Evolutionary conservation across 2,113 vertebrate species (phyloP).

Genomic region (Gymnarchus niloticus): DNA sequence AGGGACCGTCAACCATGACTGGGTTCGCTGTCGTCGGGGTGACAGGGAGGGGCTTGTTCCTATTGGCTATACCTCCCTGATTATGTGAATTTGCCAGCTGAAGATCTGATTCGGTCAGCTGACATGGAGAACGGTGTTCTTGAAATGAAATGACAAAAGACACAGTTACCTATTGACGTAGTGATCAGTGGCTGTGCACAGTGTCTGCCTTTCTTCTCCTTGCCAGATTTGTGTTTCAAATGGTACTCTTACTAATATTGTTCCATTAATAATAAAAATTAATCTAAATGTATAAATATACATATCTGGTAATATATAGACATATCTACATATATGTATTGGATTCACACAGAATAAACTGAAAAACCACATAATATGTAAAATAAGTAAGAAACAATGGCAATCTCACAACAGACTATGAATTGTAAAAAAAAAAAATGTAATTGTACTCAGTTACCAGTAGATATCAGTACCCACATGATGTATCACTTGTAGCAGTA

Average conservation of each 20-base stretch:
- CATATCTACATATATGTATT: conserved; percentile 50
- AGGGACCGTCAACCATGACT: conserved; percentile 80
- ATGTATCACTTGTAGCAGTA: conserved; percentile 8
- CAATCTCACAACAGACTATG: neutral
- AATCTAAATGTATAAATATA: conserved; percentile 62
- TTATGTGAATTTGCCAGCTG: conserved; percentile 64
- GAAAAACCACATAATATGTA: conserved; percentile 32
- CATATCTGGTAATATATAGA: conserved; percentile 55
- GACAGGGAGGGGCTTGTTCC: conserved; percentile 77
- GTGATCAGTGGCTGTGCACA: conserved; percentile 60
- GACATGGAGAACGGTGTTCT: conserved; percentile 11
- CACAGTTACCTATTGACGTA: conserved; percentile 52
- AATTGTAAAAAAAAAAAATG: conserved; percentile 13
- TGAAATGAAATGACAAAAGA: conserved; percentile 31
- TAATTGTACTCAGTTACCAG: conserved; percentile 12
- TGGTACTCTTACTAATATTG: conserved; percentile 49
- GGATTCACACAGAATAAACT: conserved; percentile 48
- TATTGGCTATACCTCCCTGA: conserved; percentile 86
- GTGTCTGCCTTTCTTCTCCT: conserved; percentile 51
- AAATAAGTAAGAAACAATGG: neutral
- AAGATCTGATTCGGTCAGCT: conserved; percentile 21
- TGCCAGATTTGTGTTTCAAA: conserved; percentile 56
- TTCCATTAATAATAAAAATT: conserved; percentile 21
- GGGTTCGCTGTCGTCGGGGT: conserved; percentile 83
- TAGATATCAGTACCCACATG: conserved; percentile 6